Percentiles rank a stretch among this genome's conserved stretches.
Conservation (phyloP, 2,113 vertebrate genomes). For the Ginglymostoma cirratum region DNA sequence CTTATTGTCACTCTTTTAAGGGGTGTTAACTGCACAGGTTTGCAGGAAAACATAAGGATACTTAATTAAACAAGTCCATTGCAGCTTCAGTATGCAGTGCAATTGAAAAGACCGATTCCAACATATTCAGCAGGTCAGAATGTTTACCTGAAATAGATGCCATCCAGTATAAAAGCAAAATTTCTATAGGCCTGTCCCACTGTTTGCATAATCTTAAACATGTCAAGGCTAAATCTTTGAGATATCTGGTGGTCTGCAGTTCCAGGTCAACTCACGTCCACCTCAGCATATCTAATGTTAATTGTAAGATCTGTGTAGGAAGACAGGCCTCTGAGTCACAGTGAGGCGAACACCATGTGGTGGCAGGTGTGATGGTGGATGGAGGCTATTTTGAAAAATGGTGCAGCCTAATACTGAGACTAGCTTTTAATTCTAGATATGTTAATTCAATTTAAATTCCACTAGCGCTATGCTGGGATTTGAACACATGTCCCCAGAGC, state of each 20-base stretch:
- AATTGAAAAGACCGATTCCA: neutral
- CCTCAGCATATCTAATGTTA: neutral
- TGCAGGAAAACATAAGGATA: neutral
- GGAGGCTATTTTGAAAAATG: too few relatives aligned
- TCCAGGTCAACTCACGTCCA: neutral
- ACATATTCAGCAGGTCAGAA: neutral
- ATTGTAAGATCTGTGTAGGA: neutral
- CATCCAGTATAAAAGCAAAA: neutral
- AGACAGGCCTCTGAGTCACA: neutral
- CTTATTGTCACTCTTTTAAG: neutral
- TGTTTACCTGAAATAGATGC: neutral
- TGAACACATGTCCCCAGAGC: too few relatives aligned
- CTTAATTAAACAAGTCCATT: neutral
- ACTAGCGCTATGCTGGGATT: too few relatives aligned
- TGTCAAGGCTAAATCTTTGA: neutral
- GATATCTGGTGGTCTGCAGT: neutral
- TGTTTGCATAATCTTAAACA: neutral
- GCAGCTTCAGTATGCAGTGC: neutral
- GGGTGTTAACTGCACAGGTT: neutral
- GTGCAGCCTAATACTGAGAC: too few relatives aligned
- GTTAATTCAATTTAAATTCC: too few relatives aligned
- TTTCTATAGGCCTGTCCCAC: neutral
- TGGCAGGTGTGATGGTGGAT: neutral
- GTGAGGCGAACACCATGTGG: neutral
- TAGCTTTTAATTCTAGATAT: too few relatives aligned